A percentile compares a stretch with the other conserved stretches of the same genome.
Evolutionary conservation across 2,797 vertebrate species (phyloP).

Genomic region (Todus mexicanus): DNA sequence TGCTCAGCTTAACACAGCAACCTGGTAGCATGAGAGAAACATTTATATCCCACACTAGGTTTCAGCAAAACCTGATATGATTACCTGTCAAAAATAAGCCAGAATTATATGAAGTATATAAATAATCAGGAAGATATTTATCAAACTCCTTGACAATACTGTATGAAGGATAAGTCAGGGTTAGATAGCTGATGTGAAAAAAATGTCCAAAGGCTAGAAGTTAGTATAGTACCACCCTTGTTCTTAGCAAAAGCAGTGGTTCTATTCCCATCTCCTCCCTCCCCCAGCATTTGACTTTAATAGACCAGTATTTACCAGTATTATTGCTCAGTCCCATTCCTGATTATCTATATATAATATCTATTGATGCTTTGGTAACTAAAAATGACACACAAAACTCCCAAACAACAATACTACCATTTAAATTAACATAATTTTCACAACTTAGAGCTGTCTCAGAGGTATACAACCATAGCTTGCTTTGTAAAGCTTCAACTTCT

Average conservation of each 20-base stretch:
- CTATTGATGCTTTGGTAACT: background rate
- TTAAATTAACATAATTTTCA: background rate
- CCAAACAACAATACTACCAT: background rate
- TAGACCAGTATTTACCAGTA: background rate
- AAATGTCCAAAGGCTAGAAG: slow-evolving; percentile 18
- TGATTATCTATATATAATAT: background rate
- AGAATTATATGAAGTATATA: slow-evolving; percentile 25
- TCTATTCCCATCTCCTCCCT: background rate
- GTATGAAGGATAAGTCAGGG: background rate
- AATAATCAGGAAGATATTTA: slow-evolving; percentile 56
- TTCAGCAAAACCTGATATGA: background rate
- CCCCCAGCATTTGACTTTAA: background rate
- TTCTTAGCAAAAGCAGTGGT: background rate
- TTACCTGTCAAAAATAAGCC: slow-evolving; percentile 42
- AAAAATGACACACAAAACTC: background rate
- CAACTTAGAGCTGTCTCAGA: background rate
- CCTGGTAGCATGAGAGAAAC: background rate
- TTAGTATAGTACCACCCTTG: background rate
- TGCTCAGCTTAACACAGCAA: background rate
- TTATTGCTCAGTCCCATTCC: background rate
- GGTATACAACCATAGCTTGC: background rate
- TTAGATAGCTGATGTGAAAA: slow-evolving; percentile 24
- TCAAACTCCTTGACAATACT: slow-evolving; percentile 14
- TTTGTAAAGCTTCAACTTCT: background rate
- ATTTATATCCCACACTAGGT: background rate